Conservation (phyloP, 1,140 invertebrate species). For the Trichonephila clavata region DNA sequence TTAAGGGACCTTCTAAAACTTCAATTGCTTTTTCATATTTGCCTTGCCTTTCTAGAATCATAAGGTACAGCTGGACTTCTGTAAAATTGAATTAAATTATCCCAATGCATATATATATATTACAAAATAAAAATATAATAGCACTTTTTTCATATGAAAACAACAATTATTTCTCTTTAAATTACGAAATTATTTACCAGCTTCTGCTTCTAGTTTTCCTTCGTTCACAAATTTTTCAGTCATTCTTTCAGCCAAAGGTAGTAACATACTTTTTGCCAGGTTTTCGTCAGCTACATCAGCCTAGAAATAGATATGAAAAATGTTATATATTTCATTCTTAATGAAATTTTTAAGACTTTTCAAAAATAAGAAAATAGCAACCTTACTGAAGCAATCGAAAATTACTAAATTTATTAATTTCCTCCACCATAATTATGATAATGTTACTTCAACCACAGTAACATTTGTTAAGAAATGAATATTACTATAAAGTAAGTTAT, state of each 20-base stretch:
- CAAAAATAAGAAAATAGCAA: too few relatives aligned
- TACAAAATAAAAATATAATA: not conserved
- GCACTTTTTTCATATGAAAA: not conserved
- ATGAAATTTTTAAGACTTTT: not conserved
- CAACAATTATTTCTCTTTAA: not conserved
- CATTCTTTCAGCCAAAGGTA: slow-evolving; percentile 91
- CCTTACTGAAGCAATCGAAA: too few relatives aligned
- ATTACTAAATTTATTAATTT: too few relatives aligned
- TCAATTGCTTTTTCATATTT: slow-evolving; percentile 91
- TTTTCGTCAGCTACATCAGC: slow-evolving; percentile 80
- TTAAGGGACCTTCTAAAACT: slow-evolving; percentile 89
- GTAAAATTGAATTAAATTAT: slow-evolving; percentile 40
- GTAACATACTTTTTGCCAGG: slow-evolving; percentile 84
- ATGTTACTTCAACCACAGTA: too few relatives aligned
- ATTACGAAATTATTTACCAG: slow-evolving; percentile 80
- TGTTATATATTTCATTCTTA: not conserved
- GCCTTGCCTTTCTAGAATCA: slow-evolving; percentile 91
- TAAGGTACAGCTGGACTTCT: slow-evolving; percentile 94
- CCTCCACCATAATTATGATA: too few relatives aligned
- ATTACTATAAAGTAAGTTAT: too few relatives aligned
- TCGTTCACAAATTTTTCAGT: slow-evolving; percentile 93
- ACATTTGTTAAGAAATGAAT: too few relatives aligned
- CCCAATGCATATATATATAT: not conserved
- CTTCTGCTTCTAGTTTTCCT: slow-evolving; percentile 94
- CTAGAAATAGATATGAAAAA: slow-evolving; percentile 78